Conservation (phyloP, 2,888 invertebrate species). For the Lepidochitona cinerea region DNA sequence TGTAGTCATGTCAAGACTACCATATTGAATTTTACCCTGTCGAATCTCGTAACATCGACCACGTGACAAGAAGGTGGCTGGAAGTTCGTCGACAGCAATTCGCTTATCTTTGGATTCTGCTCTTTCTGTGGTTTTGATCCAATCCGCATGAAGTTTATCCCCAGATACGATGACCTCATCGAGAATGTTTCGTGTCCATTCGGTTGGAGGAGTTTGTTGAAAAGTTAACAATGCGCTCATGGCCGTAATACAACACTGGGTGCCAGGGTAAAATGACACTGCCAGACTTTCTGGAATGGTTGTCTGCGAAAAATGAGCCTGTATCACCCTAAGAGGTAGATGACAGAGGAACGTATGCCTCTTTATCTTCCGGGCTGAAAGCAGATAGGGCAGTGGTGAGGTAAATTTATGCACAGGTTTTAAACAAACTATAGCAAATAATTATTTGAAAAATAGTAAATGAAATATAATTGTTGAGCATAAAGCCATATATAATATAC, state of each 20-base stretch:
- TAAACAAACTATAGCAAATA: no score
- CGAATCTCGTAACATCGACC: neutral
- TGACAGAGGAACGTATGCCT: neutral
- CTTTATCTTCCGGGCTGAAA: neutral
- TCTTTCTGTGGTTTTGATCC: neutral
- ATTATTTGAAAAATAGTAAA: no score
- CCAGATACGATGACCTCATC: neutral
- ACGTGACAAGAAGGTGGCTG: neutral
- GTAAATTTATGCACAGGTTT: no score
- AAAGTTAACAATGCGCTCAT: neutral
- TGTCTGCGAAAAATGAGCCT: neutral
- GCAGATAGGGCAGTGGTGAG: no score
- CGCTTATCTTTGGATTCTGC: neutral
- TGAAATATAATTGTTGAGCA: no score
- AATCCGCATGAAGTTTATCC: neutral
- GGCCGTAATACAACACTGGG: neutral
- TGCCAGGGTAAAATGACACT: neutral
- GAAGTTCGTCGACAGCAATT: neutral
- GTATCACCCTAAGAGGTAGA: neutral
- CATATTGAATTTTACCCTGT: neutral
- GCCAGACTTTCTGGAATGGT: neutral
- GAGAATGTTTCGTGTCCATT: neutral
- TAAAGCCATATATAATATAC: no score
- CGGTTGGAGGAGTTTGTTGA: neutral
- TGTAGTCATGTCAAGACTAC: neutral